Conservation (phyloP, 1,140 invertebrate species). For the Phocides pigmalion region DNA sequence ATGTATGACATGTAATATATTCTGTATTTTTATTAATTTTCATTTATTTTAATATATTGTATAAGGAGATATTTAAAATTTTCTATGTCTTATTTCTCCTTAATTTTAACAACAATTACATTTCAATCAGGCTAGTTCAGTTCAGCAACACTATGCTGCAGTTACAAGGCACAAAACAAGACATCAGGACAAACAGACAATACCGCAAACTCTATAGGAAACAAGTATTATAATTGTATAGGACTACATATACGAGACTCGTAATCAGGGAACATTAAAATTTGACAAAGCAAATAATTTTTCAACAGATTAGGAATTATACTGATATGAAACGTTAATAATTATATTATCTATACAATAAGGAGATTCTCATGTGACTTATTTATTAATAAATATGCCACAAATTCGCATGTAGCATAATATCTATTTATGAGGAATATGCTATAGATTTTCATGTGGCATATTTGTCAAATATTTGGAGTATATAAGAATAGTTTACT, state of each 20-base stretch:
- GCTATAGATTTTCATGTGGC: background rate
- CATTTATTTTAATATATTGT: background rate
- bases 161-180: conserved; percentile 78
- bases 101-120: background rate
- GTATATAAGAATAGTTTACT: conserved; percentile 31
- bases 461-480: conserved; percentile 7
- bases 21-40: background rate
- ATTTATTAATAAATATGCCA: background rate
- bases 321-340: conserved; percentile 53
- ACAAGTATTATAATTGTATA: conserved; percentile 55
- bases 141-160: conserved; percentile 53
- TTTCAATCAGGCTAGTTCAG: conserved; percentile 34
- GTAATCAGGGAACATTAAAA: conserved; percentile 57
- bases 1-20: too few relatives aligned
- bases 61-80: background rate
- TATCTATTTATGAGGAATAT: background rate
- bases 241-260: conserved; percentile 41
- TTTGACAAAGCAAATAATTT: conserved; percentile 48
- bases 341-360: conserved; percentile 27
- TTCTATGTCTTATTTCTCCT: too few relatives aligned
- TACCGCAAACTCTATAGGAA: conserved; percentile 50
- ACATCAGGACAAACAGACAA: conserved; percentile 57
- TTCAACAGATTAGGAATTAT: conserved; percentile 53
- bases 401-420: background rate
- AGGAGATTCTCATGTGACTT: conserved; percentile 10